Evolutionary conservation across 30 jellyfish, hydroid and myxozoan genomes (phyloP).

Genomic region (Hydractinia echinata): DNA sequence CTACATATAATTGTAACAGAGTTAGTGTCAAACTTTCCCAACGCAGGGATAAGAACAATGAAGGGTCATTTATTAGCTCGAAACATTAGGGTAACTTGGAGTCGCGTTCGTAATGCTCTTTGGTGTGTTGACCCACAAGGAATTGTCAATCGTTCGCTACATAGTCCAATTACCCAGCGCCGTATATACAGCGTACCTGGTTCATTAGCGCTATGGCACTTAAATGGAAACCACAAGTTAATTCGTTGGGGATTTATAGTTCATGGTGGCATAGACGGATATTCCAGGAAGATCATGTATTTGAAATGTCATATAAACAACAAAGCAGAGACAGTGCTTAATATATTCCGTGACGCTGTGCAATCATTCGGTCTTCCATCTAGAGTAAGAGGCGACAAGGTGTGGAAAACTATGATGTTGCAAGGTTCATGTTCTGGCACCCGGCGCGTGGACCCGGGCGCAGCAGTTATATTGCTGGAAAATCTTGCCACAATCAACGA

Average conservation of each 20-base stretch:
- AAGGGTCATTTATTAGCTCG: conserved; percentile 14
- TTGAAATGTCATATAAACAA: conserved; percentile 21
- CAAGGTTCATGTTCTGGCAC: conserved; percentile 40
- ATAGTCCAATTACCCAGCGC: conserved; percentile 8
- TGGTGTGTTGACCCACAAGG: conserved; percentile 30
- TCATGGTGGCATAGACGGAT: conserved; percentile 50
- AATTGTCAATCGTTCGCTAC: neutral
- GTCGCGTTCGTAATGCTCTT: conserved; percentile 3
- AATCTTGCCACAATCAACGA: conserved; percentile 19
- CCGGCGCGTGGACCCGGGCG: conserved; percentile 30
- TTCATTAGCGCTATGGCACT: conserved; percentile 39
- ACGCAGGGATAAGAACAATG: conserved; percentile 25
- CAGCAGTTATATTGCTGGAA: conserved; percentile 32
- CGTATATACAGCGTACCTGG: conserved; percentile 36
- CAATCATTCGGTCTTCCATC: conserved; percentile 33
- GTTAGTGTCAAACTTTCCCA: conserved; percentile 2
- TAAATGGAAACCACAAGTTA: conserved; percentile 37
- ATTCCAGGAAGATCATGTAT: conserved; percentile 28
- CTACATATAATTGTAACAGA: too few species aligned
- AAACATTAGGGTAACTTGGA: conserved; percentile 9
- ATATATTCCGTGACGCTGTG: conserved; percentile 13
- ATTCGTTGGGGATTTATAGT: conserved; percentile 44
- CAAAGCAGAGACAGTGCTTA: conserved; percentile 36
- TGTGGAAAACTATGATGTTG: conserved; percentile 41
- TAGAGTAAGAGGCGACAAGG: conserved; percentile 47